These are phyloP conservation scores for Ischnus inquisitorius DNA, from an alignment of 2,888 invertebrate species.

Conservation along the genomic window DNA sequence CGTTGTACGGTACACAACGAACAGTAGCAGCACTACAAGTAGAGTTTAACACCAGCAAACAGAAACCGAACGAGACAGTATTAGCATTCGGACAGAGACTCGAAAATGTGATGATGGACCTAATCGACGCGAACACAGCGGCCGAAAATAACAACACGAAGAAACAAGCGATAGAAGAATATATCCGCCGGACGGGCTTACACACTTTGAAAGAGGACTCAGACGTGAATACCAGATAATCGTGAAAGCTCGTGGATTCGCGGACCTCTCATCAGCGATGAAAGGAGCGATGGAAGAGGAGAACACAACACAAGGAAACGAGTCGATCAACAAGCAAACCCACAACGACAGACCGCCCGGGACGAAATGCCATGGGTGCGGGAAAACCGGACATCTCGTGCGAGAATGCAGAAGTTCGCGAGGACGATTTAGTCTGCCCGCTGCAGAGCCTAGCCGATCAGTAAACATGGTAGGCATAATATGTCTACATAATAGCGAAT, in stretches of 20 bases:
- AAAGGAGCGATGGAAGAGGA: conserved; percentile 38
- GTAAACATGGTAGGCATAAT: background rate
- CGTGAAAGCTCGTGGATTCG: conserved; percentile 1
- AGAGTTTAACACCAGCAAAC: background rate
- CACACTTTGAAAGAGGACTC: conserved; percentile 32
- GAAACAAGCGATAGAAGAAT: background rate
- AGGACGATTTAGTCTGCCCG: background rate
- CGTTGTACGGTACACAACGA: conserved; percentile 6
- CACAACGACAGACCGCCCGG: too few species aligned
- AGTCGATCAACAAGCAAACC: background rate
- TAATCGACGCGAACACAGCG: background rate
- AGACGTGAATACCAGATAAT: conserved; percentile 3
- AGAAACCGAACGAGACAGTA: conserved; percentile 5
- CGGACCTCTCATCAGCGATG: background rate
- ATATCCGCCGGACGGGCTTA: background rate
- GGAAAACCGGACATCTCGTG: background rate
- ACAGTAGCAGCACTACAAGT: conserved; percentile 10
- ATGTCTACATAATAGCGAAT: too few species aligned
- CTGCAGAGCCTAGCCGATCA: background rate
- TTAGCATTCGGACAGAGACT: background rate
- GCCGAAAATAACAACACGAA: background rate
- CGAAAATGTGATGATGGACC: conserved; percentile 9
- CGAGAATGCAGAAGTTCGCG: background rate
- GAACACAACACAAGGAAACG: conserved; percentile 14
- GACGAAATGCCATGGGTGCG: background rate